Base-by-base conservation (phyloP, 1,140 invertebrate genomes). In the Drosophila yakuba region DNA sequence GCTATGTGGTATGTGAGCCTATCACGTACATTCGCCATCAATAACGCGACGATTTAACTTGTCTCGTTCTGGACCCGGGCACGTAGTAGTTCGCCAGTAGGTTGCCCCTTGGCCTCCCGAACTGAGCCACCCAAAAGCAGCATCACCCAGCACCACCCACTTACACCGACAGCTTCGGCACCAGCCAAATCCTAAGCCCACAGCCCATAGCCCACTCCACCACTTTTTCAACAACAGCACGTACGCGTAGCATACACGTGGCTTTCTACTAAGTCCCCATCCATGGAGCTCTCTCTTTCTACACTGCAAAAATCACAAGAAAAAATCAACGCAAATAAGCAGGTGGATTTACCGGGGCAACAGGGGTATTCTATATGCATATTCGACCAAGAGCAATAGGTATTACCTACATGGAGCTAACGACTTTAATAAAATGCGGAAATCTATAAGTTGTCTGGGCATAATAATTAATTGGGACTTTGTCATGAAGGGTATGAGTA, bases 21-120 rank as follows among this genome's bases (percentile, higher is more conserved):
- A 88, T 89, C 84, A 88, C 84, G 84, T 88, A 88, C 77, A 84
- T 88, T 88, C 82, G 84, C 84, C 84, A 88, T 88, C 84, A 88
- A 88, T 88, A 88, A 88, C 84, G 84, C 84, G 78, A 88, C 84
- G 84, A 88, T 88, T 88, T 89, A 88, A 89, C 84, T 89, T 88
- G 84, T 88, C 84, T 89, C 84, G 77, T 89, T 78, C 80, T 68
- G 64, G 36, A 72, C 63, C 67, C 45, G 83, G 63, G 78, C 83
- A 86, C 83, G 83, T 88, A 82, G 63, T 60, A 60, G 45, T 58
- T 39, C 39, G 64, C 64, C 64, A 68, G 64, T 68, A 68, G 64
- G 64, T 68, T 50, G 57, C 56, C 57, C 57, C 52, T 43, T 68
- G 61, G 60, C 61, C 59, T 35, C 38, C 44, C 10, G 6, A 11